Evolutionary conservation across 2,113 vertebrate genomes (phyloP).

Genomic region (Podiceps cristatus): DNA sequence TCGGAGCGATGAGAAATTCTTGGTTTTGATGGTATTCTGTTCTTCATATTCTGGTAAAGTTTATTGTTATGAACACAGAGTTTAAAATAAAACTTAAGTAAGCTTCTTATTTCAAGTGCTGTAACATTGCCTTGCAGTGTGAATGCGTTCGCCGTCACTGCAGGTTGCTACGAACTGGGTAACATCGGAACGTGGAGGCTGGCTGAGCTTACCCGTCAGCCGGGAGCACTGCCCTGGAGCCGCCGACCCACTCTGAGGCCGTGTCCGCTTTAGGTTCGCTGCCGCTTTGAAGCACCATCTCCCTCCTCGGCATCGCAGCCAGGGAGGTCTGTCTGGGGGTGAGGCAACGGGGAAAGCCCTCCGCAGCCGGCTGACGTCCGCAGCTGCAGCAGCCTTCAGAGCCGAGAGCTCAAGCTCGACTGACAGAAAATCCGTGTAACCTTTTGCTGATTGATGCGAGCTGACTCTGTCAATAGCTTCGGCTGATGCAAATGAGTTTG

Average conservation of each 20-base stretch:
- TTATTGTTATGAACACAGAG: neutral
- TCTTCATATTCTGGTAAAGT: neutral
- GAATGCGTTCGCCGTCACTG: neutral
- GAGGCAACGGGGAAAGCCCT: neutral
- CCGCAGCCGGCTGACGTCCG: neutral
- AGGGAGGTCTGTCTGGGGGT: neutral
- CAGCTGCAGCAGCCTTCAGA: neutral
- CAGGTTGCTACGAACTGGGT: neutral
- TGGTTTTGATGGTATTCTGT: neutral
- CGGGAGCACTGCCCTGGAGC: neutral
- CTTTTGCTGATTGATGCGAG: neutral
- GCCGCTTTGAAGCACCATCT: neutral
- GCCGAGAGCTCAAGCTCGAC: neutral
- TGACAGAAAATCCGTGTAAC: neutral
- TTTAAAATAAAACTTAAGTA: neutral
- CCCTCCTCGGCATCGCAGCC: neutral
- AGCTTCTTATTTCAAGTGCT: neutral
- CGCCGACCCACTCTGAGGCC: fast-evolving
- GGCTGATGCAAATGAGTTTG: neutral
- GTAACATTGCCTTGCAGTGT: neutral
- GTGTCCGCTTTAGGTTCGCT: neutral
- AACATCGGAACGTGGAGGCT: neutral
- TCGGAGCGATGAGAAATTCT: neutral
- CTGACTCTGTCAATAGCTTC: neutral
- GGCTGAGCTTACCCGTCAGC: neutral